Evolutionary conservation across 2,797 vertebrate genomes (phyloP).

Genomic region (Smutsia temminckii): DNA sequence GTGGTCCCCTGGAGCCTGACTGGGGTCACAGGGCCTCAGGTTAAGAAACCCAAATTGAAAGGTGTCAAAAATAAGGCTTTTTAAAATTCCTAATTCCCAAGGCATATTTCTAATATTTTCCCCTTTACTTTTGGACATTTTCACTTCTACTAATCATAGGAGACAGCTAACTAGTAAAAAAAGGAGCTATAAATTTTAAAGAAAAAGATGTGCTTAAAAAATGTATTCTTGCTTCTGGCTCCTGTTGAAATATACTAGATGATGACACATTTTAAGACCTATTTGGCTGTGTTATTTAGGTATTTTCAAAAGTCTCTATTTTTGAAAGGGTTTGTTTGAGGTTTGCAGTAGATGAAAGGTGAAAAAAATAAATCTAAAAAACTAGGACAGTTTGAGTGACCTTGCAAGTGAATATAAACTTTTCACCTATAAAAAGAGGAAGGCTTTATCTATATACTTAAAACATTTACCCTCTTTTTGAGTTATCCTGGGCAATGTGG

Average conservation of each 20-base stretch:
- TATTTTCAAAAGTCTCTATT: conserved; percentile 69
- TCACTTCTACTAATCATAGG: neutral
- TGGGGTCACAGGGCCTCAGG: neutral
- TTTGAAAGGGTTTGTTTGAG: conserved; percentile 66
- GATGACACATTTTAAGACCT: conserved; percentile 62
- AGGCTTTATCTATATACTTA: neutral
- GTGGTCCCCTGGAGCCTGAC: neutral
- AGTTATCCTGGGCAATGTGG: neutral
- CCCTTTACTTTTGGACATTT: neutral
- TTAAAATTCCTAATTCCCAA: neutral
- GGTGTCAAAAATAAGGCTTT: neutral
- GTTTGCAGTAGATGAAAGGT: conserved; percentile 56
- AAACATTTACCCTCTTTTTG: neutral
- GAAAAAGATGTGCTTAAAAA: neutral
- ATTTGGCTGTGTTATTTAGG: conserved; percentile 61
- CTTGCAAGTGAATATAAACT: conserved; percentile 58
- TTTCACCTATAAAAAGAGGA: conserved; percentile 6
- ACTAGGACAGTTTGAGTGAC: conserved; percentile 60
- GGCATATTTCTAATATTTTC: neutral
- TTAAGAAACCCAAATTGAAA: neutral
- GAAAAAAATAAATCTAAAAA: conserved; percentile 32
- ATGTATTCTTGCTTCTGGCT: conserved; percentile 8
- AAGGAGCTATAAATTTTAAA: conserved; percentile 6
- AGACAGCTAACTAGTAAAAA: neutral
- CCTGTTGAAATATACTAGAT: conserved; percentile 14